Evolutionary conservation across 2,888 invertebrate genomes (phyloP).

Genomic region (Polia nebulosa): DNA sequence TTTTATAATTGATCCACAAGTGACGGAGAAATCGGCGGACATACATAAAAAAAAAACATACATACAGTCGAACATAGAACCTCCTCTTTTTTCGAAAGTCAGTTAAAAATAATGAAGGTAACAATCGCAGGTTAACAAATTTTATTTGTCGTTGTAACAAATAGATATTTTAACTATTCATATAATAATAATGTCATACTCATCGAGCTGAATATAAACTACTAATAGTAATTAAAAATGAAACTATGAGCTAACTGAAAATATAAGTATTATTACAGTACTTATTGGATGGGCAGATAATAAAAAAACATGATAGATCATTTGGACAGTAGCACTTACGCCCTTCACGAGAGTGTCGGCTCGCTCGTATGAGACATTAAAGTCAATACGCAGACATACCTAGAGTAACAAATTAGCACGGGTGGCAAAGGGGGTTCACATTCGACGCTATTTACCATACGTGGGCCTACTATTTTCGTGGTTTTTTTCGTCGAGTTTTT

Average conservation of each 20-base stretch:
- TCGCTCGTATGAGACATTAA: constrained; percentile 58
- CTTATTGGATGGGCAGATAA: not conserved
- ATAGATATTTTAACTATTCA: constrained; percentile 19
- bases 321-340: constrained; percentile 14
- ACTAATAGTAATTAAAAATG: not conserved
- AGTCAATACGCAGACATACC: constrained; percentile 68
- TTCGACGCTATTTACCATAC: constrained; percentile 86
- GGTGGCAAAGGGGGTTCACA: constrained; percentile 68
- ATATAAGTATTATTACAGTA: too few species aligned
- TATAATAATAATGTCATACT: too few species aligned
- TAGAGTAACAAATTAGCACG: constrained; percentile 77
- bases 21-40: too few species aligned
- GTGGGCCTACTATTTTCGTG: constrained; percentile 84
- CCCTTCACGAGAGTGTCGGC: not conserved
- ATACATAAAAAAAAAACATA: too few species aligned
- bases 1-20: too few species aligned
- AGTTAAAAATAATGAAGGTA: not conserved
- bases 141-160: not conserved
- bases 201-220: constrained; percentile 5
- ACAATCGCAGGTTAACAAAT: constrained; percentile 5
- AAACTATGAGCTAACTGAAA: not conserved
- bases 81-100: too few species aligned
- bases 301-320: not conserved
- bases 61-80: too few species aligned
- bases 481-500: constrained; percentile 82